phyloP scores from a whole-genome alignment of 2,888 invertebrate species.

The Sinodicranocentrus sp. region DNA sequence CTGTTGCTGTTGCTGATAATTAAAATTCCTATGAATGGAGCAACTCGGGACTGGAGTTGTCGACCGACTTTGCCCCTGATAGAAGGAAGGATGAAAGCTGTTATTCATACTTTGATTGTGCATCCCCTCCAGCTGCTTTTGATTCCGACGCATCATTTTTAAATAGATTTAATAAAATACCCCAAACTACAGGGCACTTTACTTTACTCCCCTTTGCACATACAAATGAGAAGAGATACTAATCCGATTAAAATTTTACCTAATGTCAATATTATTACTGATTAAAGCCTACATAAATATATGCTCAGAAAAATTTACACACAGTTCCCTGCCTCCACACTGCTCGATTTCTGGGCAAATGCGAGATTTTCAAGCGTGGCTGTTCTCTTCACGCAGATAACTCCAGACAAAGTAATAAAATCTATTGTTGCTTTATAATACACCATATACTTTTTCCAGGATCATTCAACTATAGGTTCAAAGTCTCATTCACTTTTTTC shows the following conservation, averaged over 20 bases:
- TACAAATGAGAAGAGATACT: constrained; percentile 29
- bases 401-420: too few relatives aligned
- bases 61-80: constrained; percentile 52
- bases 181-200: neutral
- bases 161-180: too few relatives aligned
- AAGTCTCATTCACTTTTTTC: constrained; percentile 8
- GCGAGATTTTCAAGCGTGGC: too few relatives aligned
- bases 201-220: neutral
- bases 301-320: constrained; percentile 9
- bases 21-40: constrained; percentile 36
- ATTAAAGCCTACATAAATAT: constrained; percentile 29
- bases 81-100: constrained; percentile 41
- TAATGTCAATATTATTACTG: constrained; percentile 63
- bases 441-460: neutral
- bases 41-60: constrained; percentile 62
- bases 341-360: too few relatives aligned
- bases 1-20: constrained; percentile 31
- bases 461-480: too few relatives aligned
- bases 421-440: constrained; percentile 1
- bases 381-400: too few relatives aligned
- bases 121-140: constrained; percentile 46
- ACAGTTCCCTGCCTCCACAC: constrained; percentile 41
- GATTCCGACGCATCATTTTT: too few relatives aligned
- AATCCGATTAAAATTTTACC: constrained; percentile 65
- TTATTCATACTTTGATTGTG: constrained; percentile 60